Conservation (phyloP, 53 echinoderm and acorn worm genomes). For the Antedon mediterranea region DNA sequence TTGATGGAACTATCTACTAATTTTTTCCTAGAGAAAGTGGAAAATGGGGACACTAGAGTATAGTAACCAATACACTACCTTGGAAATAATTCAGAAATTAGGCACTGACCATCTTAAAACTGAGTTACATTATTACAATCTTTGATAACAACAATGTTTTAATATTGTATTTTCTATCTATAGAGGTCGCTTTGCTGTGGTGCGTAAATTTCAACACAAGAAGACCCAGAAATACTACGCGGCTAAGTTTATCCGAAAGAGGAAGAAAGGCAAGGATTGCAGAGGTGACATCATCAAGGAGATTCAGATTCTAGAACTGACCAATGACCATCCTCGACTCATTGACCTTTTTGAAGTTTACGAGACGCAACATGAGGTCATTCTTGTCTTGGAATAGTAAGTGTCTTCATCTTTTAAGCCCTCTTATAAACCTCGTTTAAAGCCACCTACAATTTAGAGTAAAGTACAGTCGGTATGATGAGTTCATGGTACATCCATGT, state of each 20-base stretch:
- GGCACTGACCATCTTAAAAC: no score
- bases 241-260: conserved; percentile 86
- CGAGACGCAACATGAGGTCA: conserved; percentile 70
- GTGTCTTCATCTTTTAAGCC: no score
- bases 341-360: conserved; percentile 80
- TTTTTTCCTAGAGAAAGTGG: no score
- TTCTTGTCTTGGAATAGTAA: conserved; percentile 97
- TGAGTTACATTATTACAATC: no score
- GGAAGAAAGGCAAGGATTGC: conserved; percentile 86
- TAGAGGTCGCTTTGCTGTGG: conserved; percentile 94
- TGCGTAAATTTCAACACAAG: conserved; percentile 74
- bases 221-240: conserved; percentile 55
- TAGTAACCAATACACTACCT: no score
- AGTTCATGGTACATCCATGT: no score
- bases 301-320: conserved; percentile 85
- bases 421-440: no score
- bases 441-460: no score
- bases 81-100: no score
- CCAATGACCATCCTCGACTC: conserved; percentile 54
- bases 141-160: background rate
- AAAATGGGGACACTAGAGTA: no score
- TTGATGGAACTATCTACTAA: no score
- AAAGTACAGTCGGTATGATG: no score
- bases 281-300: conserved; percentile 90
- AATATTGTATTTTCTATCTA: background rate